Base-by-base conservation (phyloP, 2,113 vertebrate genomes). In the Raja brachyura region DNA sequence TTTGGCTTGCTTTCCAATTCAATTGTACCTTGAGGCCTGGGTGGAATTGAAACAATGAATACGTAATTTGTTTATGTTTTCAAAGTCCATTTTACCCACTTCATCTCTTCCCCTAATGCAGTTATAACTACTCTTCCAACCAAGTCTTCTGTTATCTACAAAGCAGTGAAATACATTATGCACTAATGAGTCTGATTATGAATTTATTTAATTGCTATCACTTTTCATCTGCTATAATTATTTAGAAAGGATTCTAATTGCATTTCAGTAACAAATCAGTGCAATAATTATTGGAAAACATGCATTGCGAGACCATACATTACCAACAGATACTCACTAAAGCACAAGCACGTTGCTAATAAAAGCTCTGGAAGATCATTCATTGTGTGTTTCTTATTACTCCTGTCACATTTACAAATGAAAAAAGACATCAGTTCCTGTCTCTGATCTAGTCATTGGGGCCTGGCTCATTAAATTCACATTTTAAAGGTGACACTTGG, bases 141-240 rank as follows among this genome's bases (percentile, higher is more conserved):
- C 54, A 86, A 86, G 81, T 70, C 63, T 66, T 90, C 0, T 3
- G 63, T 48, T 70, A 90, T 90, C 88, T 70, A 73, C 13, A 90
- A 70, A 68, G 48, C 33, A 68, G n/a, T 31, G 61, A 85, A 90
- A 22, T 61, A 92, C 1, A 92, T 92, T 74, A 70, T 33, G 11
- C 70, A 54, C 90, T 74, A 73, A 70, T 92, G 90, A 92, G 18
- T 73, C 33, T 73, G 22, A 92, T 92, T 92, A 54, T 92, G 66
- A 92, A 74, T 73, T 92, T 92, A 92, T 92, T 92, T 92, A 73
- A 70, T 92, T 92, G 90, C 90, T 48, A 85, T 54, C 66, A 48
- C 68, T 92, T 92, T 92, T 73, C 90, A 92, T 92, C 90, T 92
- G 68, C 33, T 92, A 31, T 92, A 92, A 92, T 28, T 39, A 92